Conservation (phyloP, 2,113 vertebrate species). For the Benitochromis conjunctus region DNA sequence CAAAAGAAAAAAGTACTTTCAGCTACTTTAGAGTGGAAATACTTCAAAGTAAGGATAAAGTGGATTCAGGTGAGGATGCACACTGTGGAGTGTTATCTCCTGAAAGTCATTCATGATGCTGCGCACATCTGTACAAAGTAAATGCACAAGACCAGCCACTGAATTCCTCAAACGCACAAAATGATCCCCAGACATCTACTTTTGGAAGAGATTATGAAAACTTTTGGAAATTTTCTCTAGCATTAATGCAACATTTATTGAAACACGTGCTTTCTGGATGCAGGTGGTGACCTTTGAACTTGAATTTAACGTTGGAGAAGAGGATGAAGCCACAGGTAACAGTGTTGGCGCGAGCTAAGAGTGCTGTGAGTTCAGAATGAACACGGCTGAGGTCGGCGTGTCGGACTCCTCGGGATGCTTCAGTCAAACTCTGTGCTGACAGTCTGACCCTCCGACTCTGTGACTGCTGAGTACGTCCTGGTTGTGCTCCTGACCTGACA, state of each 20-base stretch:
- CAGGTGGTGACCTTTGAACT: accelerated
- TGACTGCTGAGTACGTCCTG: background rate
- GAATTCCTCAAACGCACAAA: background rate
- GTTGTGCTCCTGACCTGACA: background rate
- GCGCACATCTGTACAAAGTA: background rate
- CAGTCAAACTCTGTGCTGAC: background rate
- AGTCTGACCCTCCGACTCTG: background rate
- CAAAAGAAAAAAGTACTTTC: background rate
- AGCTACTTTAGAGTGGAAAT: background rate
- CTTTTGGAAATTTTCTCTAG: accelerated
- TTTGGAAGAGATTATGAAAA: accelerated
- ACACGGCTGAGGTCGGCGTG: background rate
- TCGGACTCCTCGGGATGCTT: background rate
- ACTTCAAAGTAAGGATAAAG: background rate
- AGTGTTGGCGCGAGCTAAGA: accelerated
- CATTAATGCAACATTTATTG: background rate
- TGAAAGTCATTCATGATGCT: background rate
- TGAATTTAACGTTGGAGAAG: background rate
- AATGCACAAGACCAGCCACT: background rate
- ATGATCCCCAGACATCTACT: background rate
- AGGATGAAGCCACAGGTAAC: background rate
- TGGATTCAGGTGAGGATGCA: background rate
- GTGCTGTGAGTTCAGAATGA: background rate
- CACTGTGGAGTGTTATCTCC: background rate
- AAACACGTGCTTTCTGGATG: background rate